phyloP scores from a whole-genome alignment of 2,888 invertebrate genomes.

The Drosophila nr. perissopoda region DNA sequence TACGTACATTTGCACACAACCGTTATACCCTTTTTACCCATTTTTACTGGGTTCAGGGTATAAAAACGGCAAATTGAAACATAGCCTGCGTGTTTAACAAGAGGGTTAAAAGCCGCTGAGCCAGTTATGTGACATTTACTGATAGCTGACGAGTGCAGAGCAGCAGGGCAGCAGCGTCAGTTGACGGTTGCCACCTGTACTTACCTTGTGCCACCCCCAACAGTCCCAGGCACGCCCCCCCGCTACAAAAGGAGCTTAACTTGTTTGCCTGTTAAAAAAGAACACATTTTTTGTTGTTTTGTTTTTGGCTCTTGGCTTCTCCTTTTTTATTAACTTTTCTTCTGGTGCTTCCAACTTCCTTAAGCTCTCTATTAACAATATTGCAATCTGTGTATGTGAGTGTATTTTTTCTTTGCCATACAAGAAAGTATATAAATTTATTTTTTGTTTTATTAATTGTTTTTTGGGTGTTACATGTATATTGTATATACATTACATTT shows the following conservation, averaged over 20 bases:
- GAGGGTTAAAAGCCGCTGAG: constrained; percentile 50
- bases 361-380: constrained; percentile 36
- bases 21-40: no score
- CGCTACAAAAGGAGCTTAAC: neutral
- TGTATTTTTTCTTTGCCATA: constrained; percentile 1
- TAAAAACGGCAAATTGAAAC: neutral
- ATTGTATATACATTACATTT: constrained; percentile 18
- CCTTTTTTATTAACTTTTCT: constrained; percentile 34
- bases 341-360: constrained; percentile 15
- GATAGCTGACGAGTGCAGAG: constrained; percentile 37
- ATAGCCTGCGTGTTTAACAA: constrained; percentile 44
- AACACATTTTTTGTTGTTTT: constrained; percentile 11
- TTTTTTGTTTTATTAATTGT: constrained; percentile 27
- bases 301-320: constrained; percentile 23
- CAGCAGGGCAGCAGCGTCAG: constrained; percentile 36
- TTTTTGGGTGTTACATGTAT: constrained; percentile 36
- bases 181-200: neutral
- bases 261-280: neutral
- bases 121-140: constrained; percentile 70
- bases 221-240: neutral
- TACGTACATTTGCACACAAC: no score
- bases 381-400: constrained; percentile 25
- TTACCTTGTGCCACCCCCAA: constrained; percentile 3
- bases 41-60: no score
- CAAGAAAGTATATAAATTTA: constrained; percentile 17